phyloP scores from a whole-genome alignment of 2,888 invertebrate genomes.

The Luffia ferchaultella region DNA sequence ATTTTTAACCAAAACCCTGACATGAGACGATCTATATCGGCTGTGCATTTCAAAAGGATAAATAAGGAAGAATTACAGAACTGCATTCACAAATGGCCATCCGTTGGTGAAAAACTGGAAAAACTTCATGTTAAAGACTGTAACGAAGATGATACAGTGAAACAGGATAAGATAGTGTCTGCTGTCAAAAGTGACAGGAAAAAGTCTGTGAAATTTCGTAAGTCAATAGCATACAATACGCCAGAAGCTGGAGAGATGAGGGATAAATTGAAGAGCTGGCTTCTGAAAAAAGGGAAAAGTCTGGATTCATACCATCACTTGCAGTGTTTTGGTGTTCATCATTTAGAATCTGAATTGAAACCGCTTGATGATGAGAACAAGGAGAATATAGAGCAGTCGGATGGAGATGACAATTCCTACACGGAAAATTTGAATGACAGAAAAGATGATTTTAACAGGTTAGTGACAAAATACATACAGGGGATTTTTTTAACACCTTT shows the following conservation, averaged over 20 bases:
- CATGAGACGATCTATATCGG: slow-evolving; percentile 50
- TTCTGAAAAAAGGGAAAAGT: slow-evolving; percentile 56
- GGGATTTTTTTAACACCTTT: neutral
- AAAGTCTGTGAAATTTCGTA: slow-evolving; percentile 40
- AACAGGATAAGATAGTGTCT: slow-evolving; percentile 32
- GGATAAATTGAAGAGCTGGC: slow-evolving; percentile 52
- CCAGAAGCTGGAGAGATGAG: slow-evolving; percentile 47
- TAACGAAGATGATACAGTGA: slow-evolving; percentile 33
- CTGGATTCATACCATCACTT: slow-evolving; percentile 56
- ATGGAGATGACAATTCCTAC: slow-evolving; percentile 46
- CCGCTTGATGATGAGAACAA: slow-evolving; percentile 53
- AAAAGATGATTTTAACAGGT: slow-evolving; percentile 16
- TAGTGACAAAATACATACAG: no score
- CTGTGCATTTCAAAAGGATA: slow-evolving; percentile 51
- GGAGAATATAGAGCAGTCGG: slow-evolving; percentile 51
- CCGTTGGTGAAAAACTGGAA: slow-evolving; percentile 44
- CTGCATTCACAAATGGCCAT: slow-evolving; percentile 49
- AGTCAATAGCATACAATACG: slow-evolving; percentile 37
- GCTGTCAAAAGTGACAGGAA: slow-evolving; percentile 51
- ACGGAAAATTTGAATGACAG: slow-evolving; percentile 35
- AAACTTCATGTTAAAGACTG: slow-evolving; percentile 29
- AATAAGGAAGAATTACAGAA: slow-evolving; percentile 35
- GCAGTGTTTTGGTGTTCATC: slow-evolving; percentile 58
- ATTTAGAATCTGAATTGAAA: slow-evolving; percentile 21
- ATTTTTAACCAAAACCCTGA: neutral